Evolutionary conservation across 2,797 vertebrate genomes (phyloP).

Genomic region (Mormyrus proboscirostris): DNA sequence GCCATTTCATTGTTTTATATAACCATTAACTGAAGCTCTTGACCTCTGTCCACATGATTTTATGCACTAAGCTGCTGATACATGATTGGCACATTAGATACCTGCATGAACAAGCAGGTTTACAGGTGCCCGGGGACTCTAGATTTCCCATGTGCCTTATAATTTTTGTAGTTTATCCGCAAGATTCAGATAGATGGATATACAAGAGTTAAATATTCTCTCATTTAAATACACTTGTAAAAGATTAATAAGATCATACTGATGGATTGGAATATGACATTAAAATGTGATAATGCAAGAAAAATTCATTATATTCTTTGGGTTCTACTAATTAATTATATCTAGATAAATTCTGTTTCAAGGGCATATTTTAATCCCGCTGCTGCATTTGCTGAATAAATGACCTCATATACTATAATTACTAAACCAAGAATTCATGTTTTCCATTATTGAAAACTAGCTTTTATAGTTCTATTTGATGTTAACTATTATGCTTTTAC

Average conservation of each 20-base stretch:
- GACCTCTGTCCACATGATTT: not conserved
- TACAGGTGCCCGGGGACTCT: not conserved
- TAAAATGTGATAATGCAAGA: not conserved
- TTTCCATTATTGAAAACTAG: not conserved
- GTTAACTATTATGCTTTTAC: not conserved
- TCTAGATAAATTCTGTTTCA: not conserved
- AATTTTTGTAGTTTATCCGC: not conserved
- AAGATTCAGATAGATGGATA: not conserved
- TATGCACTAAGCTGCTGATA: not conserved
- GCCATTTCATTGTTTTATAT: not conserved
- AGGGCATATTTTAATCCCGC: not conserved
- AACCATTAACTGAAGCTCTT: not conserved
- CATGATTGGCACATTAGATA: not conserved
- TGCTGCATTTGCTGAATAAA: not conserved
- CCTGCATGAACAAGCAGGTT: not conserved
- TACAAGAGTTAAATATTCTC: not conserved
- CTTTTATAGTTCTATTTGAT: not conserved
- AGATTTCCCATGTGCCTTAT: not conserved
- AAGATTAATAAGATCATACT: conserved; percentile 7
- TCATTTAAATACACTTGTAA: not conserved
- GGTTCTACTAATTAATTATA: conserved; percentile 1
- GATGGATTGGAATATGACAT: not conserved
- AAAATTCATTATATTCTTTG: not conserved
- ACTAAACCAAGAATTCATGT: not conserved
- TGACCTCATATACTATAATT: not conserved